A percentile compares a stretch with the other conserved stretches of the same genome.
These are phyloP conservation scores for Eupithecia inturbata DNA, from an alignment of 2,888 invertebrate species.

Conservation along the genomic window DNA sequence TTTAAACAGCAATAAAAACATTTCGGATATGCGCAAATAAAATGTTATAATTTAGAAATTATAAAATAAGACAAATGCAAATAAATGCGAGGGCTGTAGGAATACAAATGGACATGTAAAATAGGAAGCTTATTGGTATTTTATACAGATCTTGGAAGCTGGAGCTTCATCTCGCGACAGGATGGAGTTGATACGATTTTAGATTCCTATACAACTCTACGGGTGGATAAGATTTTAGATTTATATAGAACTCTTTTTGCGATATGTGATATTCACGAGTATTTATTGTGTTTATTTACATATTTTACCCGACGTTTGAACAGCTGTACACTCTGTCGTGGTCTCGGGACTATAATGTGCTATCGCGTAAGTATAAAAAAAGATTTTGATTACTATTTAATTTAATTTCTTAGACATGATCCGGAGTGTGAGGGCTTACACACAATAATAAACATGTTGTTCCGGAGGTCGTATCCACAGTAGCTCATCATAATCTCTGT, in stretches of 20 bases:
- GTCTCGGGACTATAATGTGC: no score
- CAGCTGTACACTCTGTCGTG: no score
- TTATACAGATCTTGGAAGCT: slow-evolving; percentile 62
- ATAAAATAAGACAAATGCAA: slow-evolving; percentile 35
- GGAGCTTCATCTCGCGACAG: slow-evolving; percentile 29
- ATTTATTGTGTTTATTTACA: no score
- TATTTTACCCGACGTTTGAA: no score
- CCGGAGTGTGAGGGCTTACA: no score
- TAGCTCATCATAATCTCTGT: slow-evolving; percentile 31
- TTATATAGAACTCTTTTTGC: no score
- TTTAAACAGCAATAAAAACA: slow-evolving; percentile 4
- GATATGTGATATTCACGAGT: no score
- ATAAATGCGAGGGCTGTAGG: slow-evolving; percentile 49
- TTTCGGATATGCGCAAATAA: not conserved
- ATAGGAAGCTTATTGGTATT: slow-evolving; percentile 70
- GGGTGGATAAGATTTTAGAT: no score
- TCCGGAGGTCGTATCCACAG: slow-evolving; percentile 44
- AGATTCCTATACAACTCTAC: not conserved
- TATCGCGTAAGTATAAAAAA: no score
- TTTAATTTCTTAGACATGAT: not conserved
- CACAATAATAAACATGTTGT: no score
- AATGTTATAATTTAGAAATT: slow-evolving; percentile 18
- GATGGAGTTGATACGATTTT: slow-evolving; percentile 27
- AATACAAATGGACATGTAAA: slow-evolving; percentile 58
- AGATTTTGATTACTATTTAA: no score